phyloP scores from a whole-genome alignment of 2,797 vertebrate genomes.

The Chaenodraco wilsoni region DNA sequence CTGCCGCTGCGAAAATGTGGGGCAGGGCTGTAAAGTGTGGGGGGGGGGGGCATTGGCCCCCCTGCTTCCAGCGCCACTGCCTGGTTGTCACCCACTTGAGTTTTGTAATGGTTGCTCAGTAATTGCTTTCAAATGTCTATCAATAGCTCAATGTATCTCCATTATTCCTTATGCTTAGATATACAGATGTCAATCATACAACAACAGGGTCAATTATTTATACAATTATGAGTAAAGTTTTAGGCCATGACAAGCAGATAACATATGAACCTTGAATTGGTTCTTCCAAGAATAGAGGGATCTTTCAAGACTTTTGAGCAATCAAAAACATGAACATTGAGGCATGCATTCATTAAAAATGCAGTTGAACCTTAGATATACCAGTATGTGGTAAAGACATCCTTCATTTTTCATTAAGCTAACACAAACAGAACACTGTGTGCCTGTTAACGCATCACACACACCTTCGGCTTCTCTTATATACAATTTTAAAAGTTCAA shows the following conservation, averaged over 20 bases:
- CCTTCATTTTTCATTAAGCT: constrained; percentile 4
- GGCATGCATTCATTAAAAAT: constrained; percentile 17
- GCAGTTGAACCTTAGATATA: background rate
- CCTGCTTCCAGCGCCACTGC: too few species aligned
- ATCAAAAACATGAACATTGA: background rate
- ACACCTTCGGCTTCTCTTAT: constrained; percentile 54
- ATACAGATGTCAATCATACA: background rate
- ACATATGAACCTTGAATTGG: background rate
- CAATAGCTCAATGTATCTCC: background rate
- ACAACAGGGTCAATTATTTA: constrained; percentile 1
- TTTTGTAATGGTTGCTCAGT: background rate
- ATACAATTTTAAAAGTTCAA: constrained; percentile 79
- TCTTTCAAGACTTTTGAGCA: background rate
- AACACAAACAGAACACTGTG: constrained; percentile 4
- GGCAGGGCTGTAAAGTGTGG: too few species aligned
- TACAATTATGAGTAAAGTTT: background rate
- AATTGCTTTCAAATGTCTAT: background rate
- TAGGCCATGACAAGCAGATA: background rate
- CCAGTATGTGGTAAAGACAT: background rate
- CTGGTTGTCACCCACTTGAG: background rate
- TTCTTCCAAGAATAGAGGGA: background rate
- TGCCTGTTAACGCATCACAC: constrained; percentile 9
- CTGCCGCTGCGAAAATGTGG: too few species aligned
- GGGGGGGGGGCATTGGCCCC: too few species aligned
- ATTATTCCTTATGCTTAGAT: background rate